Conservation (phyloP, 2,888 invertebrate species). For the Lochmaea capreae region DNA sequence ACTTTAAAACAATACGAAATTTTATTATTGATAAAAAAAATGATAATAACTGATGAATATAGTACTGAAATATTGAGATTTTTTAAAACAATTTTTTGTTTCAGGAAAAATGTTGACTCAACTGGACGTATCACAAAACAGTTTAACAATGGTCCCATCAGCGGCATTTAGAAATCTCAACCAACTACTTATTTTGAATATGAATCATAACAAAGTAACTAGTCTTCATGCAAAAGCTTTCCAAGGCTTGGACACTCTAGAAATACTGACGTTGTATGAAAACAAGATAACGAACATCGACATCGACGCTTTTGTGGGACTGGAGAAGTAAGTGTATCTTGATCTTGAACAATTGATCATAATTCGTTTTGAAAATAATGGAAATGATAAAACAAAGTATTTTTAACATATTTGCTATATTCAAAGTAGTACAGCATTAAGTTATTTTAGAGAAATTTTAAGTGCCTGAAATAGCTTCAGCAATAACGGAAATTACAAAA, state of each 20-base stretch:
- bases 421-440: too few relatives aligned
- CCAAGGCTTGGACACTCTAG: conserved; percentile 86
- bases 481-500: too few relatives aligned
- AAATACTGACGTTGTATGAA: conserved; percentile 88
- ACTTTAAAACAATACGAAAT: too few relatives aligned
- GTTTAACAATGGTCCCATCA: conserved; percentile 83
- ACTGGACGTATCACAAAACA: conserved; percentile 89
- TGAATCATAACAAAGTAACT: conserved; percentile 88
- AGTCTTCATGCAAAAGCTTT: conserved; percentile 85
- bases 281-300: conserved; percentile 85
- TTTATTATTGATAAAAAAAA: too few relatives aligned
- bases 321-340: conserved; percentile 81
- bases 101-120: conserved; percentile 88
- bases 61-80: too few relatives aligned
- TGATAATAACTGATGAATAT: too few relatives aligned
- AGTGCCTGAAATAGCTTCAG: too few relatives aligned
- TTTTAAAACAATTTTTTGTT: conserved; percentile 32
- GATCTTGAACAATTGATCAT: neutral
- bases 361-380: too few relatives aligned
- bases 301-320: conserved; percentile 84
- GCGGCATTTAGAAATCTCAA: conserved; percentile 83
- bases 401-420: too few relatives aligned
- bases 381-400: too few relatives aligned
- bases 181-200: conserved; percentile 86
- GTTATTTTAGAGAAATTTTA: too few relatives aligned